Evolutionary conservation across 1,140 invertebrate species (phyloP).

Genomic region (Homarus americanus): DNA sequence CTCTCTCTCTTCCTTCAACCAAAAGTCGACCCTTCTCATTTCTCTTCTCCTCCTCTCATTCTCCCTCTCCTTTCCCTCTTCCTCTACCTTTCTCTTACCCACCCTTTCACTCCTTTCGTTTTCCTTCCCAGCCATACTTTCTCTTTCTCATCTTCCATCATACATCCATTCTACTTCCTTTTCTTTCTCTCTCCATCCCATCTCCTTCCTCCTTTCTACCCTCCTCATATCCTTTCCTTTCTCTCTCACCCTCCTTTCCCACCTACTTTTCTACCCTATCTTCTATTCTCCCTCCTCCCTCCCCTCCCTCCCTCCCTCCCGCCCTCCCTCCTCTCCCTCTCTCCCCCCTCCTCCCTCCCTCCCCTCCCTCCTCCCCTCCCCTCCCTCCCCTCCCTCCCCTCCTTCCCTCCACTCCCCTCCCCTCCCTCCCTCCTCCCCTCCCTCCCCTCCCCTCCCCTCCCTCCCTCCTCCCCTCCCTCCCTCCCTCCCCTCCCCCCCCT

Average conservation of each 20-base stretch:
- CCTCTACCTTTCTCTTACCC: no score
- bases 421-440: neutral
- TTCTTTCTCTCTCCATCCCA: neutral
- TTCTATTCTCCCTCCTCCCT: neutral
- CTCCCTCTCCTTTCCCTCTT: no score
- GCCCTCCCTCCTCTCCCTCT: neutral
- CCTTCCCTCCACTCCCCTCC: no score
- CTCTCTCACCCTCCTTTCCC: neutral
- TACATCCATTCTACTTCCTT: neutral
- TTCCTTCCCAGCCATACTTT: no score
- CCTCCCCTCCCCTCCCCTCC: neutral
- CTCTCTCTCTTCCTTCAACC: no score
- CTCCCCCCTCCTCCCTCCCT: neutral
- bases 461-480: neutral
- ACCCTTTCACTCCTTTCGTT: no score
- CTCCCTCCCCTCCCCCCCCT: neutral
- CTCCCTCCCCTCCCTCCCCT: no score
- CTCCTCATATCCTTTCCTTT: neutral
- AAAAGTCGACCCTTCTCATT: no score
- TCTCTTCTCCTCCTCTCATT: no score
- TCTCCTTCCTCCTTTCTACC: neutral
- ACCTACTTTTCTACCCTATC: neutral
- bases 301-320: no score
- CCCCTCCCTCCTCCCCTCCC: no score
- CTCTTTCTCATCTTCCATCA: no score